Evolutionary conservation across 2,797 vertebrate genomes (phyloP), one percentile per base, ranked within the genome.

Genomic region (Sebastes hubbsi): DNA sequence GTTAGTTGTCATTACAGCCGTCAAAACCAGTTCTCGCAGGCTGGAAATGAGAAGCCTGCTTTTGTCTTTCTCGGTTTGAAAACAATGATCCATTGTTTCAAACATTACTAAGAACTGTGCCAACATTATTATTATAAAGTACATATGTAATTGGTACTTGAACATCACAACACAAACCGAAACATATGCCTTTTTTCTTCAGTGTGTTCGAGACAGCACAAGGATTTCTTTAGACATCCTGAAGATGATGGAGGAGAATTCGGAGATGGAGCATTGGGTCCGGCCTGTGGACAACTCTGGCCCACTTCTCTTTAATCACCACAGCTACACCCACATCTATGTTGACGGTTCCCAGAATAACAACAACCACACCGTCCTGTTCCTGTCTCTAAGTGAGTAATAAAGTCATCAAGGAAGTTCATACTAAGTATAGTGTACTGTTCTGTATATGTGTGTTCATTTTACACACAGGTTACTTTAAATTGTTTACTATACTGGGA

Each of bases 361-460:
- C 5, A 1, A 8, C 2, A 0, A 8, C 5, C 36, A 56, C n/a
- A 60, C 59, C 0, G 72, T 96, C 11, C 76, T 96, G 6, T 91
- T 95, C n/a, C 85, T 96, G 13, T 82, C 91, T 6, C 64, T 93
- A 4, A 70, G 96, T 96, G 62, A 89, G 95, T 88, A 25, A 20
- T 10, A 16, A 1, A 12, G 7, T 14, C 0, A 68, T 20, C 1
- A 20, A 10, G 32, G 61, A 52, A 49, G 12, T 30, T 22, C 0
- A 8, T 1, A 22, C 4, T 14, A 20, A 56, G 2, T 71, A 30
- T 29, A 38, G 22, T n/a, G 14, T 8, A 55, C 13, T 61, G 16
- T 20, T 2, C 11, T 60, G 36, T 62, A 1, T 10, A 9, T 12
- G 3, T 49, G 10, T 68, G 11, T 12, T 36, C 3, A 36, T n/a